Conservation (phyloP, 2,113 vertebrate genomes). For the Columba livia region DNA sequence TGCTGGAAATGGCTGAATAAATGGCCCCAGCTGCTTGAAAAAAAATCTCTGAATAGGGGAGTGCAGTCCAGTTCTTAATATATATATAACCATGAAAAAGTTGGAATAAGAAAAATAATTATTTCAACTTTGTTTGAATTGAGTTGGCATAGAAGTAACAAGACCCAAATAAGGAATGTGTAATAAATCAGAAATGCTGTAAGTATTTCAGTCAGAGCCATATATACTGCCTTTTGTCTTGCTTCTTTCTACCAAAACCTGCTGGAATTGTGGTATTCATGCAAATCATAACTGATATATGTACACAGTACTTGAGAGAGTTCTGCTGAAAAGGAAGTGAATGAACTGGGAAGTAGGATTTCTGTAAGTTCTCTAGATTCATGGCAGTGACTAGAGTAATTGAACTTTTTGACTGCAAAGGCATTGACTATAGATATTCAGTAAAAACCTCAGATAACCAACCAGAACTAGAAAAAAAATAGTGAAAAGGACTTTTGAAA, state of each 20-base stretch:
- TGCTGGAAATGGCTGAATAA: background rate
- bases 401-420: constrained; percentile 35
- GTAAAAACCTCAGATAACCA: constrained; percentile 19
- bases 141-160: background rate
- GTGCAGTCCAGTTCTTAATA: background rate
- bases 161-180: background rate
- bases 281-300: background rate
- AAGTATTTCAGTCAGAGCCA: background rate
- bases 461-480: background rate
- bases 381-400: background rate
- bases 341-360: constrained; percentile 20
- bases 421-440: constrained; percentile 23
- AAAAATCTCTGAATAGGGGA: background rate
- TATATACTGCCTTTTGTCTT: background rate
- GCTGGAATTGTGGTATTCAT: background rate
- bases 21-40: background rate
- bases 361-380: constrained; percentile 36
- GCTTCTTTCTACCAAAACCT: background rate
- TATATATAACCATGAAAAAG: background rate
- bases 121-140: background rate
- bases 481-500: constrained; percentile 27
- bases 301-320: background rate
- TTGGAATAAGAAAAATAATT: background rate
- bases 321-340: background rate
- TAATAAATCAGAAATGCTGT: background rate